phyloP scores from a whole-genome alignment of 2,113 vertebrate species.

The Carollia perspicillata region DNA sequence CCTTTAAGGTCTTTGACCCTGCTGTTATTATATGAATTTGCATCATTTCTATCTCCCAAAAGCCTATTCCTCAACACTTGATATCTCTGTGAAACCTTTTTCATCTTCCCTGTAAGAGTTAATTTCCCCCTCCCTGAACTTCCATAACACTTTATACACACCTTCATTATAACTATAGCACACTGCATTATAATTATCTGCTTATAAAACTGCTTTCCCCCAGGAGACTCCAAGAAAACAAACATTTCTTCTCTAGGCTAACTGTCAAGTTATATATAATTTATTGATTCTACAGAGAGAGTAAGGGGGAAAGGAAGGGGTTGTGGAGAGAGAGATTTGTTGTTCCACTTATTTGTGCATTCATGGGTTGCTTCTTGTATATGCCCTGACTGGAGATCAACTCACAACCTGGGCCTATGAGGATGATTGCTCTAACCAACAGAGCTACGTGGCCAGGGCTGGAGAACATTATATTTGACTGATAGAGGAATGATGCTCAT shows the following conservation, averaged over 20 bases:
- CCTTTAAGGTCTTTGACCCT: neutral
- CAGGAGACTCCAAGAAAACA: neutral
- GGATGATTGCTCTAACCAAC: neutral
- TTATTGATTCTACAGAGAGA: no score
- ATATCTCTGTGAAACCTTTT: neutral
- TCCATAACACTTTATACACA: neutral
- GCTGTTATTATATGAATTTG: neutral
- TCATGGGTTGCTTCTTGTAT: neutral
- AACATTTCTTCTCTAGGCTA: neutral
- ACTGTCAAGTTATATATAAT: neutral
- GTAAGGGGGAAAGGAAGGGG: no score
- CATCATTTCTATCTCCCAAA: neutral
- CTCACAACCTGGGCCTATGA: neutral
- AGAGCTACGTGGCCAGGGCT: neutral
- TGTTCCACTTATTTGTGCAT: neutral
- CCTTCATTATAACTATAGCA: neutral
- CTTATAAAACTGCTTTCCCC: conserved; percentile 31
- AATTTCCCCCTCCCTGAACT: neutral
- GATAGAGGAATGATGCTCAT: neutral
- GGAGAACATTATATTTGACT: neutral
- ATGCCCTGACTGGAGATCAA: neutral
- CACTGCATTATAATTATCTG: conserved; percentile 22
- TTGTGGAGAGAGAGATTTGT: neutral
- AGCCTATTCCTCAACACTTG: neutral
- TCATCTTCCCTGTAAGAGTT: neutral